phyloP scores from a whole-genome alignment of 2,888 invertebrate species.

The Luperina testacea region DNA sequence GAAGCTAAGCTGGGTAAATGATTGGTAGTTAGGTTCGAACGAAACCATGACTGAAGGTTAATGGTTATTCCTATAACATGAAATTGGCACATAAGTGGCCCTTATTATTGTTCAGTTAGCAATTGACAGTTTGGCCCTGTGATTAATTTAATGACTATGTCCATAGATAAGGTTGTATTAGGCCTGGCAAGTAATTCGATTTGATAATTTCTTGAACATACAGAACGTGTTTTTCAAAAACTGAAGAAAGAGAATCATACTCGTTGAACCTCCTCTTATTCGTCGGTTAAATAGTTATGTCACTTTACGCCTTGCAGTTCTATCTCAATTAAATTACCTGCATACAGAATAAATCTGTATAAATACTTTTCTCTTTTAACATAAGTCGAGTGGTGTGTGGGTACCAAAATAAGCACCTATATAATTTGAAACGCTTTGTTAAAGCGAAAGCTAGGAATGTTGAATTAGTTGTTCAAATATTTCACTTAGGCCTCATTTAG shows the following conservation, averaged over 20 bases:
- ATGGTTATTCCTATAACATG: background rate
- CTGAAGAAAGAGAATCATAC: background rate
- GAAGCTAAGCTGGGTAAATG: background rate
- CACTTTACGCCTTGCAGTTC: background rate
- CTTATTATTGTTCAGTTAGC: background rate
- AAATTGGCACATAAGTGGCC: background rate
- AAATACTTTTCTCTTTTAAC: background rate
- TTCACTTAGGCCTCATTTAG: slow-evolving; percentile 39
- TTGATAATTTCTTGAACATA: background rate
- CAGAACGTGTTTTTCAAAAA: background rate
- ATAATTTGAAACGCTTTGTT: slow-evolving; percentile 27
- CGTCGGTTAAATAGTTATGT: too few relatives aligned
- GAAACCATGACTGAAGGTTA: background rate
- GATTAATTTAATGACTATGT: background rate
- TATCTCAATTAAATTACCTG: background rate
- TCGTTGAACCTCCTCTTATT: background rate
- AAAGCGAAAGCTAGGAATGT: slow-evolving; percentile 43
- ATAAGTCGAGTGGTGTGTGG: background rate
- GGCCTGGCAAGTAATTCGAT: too few relatives aligned
- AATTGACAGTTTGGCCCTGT: background rate
- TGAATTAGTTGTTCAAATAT: slow-evolving; percentile 56
- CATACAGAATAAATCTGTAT: too few relatives aligned
- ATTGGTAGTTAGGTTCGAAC: background rate
- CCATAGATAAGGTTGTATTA: too few relatives aligned
- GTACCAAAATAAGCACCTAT: background rate